A percentile compares a stretch with the other conserved stretches of the same genome.
Evolutionary conservation across 2,888 invertebrate genomes (phyloP).

Genomic region (Busseola fusca): DNA sequence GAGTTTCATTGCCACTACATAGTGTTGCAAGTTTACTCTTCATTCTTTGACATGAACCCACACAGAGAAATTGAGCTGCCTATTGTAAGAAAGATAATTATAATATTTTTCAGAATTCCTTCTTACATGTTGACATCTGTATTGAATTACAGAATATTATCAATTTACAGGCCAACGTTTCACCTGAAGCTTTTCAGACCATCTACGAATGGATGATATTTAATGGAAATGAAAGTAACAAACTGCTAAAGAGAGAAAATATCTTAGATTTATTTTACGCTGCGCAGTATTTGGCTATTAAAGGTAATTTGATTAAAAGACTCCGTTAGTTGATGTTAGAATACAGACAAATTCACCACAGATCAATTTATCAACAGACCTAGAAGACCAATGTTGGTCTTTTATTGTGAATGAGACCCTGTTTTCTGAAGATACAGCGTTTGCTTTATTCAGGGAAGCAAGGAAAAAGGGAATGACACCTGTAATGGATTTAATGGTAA

Average conservation of each 20-base stretch:
- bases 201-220: slow-evolving; percentile 95
- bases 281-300: slow-evolving; percentile 91
- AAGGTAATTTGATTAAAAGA: slow-evolving; percentile 80
- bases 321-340: background rate
- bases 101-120: background rate
- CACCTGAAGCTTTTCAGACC: slow-evolving; percentile 90
- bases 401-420: slow-evolving; percentile 92
- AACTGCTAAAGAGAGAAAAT: slow-evolving; percentile 91
- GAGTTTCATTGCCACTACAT: slow-evolving; percentile 92
- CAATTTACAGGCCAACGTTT: slow-evolving; percentile 77
- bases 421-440: slow-evolving; percentile 93
- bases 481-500: slow-evolving; percentile 91
- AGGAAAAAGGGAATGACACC: slow-evolving; percentile 87
- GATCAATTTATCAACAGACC: slow-evolving; percentile 80
- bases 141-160: background rate
- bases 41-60: slow-evolving; percentile 88
- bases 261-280: slow-evolving; percentile 92
- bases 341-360: background rate
- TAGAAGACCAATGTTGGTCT: slow-evolving; percentile 93
- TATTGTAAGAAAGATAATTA: slow-evolving; percentile 68
- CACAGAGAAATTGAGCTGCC: slow-evolving; percentile 79
- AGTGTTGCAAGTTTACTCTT: slow-evolving; percentile 92
- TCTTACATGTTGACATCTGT: background rate
- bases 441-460: slow-evolving; percentile 91
- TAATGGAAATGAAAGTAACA: slow-evolving; percentile 90